A percentile compares a stretch with the other conserved stretches of the same genome.
phyloP scores from a whole-genome alignment of 2,797 vertebrate genomes.

The Dermochelys coriacea region DNA sequence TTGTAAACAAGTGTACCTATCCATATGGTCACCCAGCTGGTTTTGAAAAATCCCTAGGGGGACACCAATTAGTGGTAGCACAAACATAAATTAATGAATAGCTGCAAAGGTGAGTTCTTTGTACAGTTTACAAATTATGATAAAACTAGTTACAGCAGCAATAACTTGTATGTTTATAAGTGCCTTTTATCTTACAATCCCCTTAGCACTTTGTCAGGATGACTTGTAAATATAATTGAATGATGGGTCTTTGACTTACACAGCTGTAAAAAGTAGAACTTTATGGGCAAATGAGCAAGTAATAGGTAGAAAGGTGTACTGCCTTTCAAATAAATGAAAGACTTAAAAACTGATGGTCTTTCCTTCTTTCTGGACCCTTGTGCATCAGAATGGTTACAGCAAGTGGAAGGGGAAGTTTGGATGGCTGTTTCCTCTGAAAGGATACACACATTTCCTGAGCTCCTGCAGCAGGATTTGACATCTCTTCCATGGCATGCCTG shows the following conservation, averaged over 20 bases:
- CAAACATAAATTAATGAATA: conserved; percentile 38
- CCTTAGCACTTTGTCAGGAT: conserved; percentile 4
- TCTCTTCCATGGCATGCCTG: neutral
- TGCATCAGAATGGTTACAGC: neutral
- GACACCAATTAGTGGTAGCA: conserved; percentile 44
- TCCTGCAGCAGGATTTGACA: neutral
- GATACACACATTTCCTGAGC: neutral
- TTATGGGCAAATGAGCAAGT: neutral
- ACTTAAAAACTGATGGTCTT: neutral
- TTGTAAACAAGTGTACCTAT: conserved; percentile 63
- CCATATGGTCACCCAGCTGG: conserved; percentile 73
- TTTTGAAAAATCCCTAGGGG: conserved; percentile 54
- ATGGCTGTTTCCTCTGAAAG: neutral
- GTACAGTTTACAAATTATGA: neutral
- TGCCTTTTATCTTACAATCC: neutral
- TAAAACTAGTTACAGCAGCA: neutral
- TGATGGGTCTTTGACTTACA: neutral
- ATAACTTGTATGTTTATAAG: neutral
- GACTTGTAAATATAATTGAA: neutral
- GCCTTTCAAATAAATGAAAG: neutral
- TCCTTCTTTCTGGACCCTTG: neutral
- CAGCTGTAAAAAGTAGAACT: neutral
- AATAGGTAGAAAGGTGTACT: neutral
- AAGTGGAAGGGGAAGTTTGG: neutral
- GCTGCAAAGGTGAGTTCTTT: conserved; percentile 15